phyloP scores from a whole-genome alignment of 2,113 vertebrate species.

The Nesospiza acunhae region DNA sequence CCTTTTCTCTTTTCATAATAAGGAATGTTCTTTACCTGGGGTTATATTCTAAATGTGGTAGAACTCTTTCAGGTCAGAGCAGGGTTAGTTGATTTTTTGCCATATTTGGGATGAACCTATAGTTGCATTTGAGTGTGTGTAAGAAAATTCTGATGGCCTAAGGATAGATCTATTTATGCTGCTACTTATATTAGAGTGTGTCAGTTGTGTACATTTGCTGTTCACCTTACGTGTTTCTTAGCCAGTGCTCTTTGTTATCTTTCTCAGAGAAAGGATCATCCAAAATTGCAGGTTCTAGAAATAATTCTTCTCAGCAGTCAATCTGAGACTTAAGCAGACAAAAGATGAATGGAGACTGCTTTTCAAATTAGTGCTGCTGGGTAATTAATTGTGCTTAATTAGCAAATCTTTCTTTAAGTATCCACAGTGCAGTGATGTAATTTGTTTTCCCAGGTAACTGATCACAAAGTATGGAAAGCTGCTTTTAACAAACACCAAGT shows the following conservation, averaged over 20 bases:
- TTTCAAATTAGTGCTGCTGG: slow-evolving; percentile 1
- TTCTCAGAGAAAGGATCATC: background rate
- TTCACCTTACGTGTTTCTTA: background rate
- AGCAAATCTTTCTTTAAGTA: background rate
- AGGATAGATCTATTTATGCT: background rate
- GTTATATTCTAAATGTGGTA: background rate
- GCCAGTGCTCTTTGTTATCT: background rate
- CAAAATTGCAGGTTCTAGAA: background rate
- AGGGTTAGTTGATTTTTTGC: background rate
- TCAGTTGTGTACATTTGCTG: background rate
- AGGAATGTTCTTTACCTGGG: background rate
- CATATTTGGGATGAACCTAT: background rate
- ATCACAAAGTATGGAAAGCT: background rate
- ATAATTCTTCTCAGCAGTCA: background rate
- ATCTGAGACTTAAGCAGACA: background rate
- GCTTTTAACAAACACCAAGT: background rate
- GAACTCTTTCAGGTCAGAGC: background rate
- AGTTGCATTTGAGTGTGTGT: background rate
- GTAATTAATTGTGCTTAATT: slow-evolving; percentile 45
- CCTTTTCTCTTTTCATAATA: background rate
- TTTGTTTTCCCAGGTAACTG: slow-evolving; percentile 12
- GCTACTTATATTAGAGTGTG: background rate
- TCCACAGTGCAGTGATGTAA: background rate
- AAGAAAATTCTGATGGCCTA: background rate
- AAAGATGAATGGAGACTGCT: slow-evolving; percentile 1